Evolutionary conservation across 2,888 invertebrate genomes (phyloP), one percentile per base, ranked within the genome.

Genomic region (Cataglyphis livida): DNA sequence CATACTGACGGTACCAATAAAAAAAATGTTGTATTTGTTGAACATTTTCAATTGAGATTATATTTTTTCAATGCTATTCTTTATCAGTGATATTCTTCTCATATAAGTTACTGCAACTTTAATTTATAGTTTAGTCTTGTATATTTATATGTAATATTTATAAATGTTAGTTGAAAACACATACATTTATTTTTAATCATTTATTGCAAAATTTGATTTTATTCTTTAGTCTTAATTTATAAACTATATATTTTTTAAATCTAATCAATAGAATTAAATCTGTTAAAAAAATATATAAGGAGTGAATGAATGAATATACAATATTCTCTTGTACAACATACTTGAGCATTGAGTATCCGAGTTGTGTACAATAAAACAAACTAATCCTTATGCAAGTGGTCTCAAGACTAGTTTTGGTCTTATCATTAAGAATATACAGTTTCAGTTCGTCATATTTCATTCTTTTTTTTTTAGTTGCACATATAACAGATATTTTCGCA

Each of bases 161-260:
- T 0, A 35, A 35, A 35, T 35, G 6, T 6, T 35, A 35, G 6
- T 35, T 35, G 35, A 6, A 0, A 35, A 35, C 6, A 35, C 5
- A 32, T 35, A 35, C 6, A 35, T 35, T 35, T 35, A 35, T n/a
- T n/a, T n/a, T n/a, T n/a, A n/a, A 9, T 70, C 25, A 38, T 18
- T 71, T 71, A 71, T 59, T 71, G 59, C 71, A 1, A 71, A 71
- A 71, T 38, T 2, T 38, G 32, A 68, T 51, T 70, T 70, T 51
- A 70, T 71, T 12, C 18, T 35, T 51, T 51, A n/a, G 25, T 59
- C 57, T 35, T 3, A 51, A 18, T 71, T 71, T 15, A 25, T 21
- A 21, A 12, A 70, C 9, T 35, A 15, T 12, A 35, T 25, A 57
- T 18, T 71, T 71, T 59, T 12, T 18, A 18, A 71, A 54, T 57